phyloP scores from a whole-genome alignment of 1,140 invertebrate genomes.

The Drosophila trapezifrons region DNA sequence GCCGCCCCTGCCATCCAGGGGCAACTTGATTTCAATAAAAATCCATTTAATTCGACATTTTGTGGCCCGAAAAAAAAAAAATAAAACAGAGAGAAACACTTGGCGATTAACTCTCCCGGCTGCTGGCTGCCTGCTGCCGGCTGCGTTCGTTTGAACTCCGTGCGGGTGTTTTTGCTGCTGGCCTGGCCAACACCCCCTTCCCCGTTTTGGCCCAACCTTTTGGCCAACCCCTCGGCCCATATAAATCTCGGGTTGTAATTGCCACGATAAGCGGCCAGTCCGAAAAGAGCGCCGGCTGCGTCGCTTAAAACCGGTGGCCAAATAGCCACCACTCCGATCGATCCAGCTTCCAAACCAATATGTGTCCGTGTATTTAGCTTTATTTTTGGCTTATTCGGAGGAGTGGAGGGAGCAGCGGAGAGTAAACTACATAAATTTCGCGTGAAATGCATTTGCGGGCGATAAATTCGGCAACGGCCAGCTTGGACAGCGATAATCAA shows the following conservation, averaged over 20 bases:
- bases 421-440: constrained; percentile 78
- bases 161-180: constrained; percentile 66
- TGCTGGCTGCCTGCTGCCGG: constrained; percentile 70
- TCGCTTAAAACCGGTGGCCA: constrained; percentile 78
- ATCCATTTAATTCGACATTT: constrained; percentile 81
- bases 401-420: neutral
- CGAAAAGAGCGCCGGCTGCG: constrained; percentile 52
- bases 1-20: neutral
- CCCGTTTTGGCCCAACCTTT: constrained; percentile 1
- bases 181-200: constrained; percentile 4
- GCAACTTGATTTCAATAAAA: constrained; percentile 79
- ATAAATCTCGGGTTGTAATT: constrained; percentile 81
- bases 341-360: constrained; percentile 40
- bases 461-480: constrained; percentile 77
- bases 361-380: constrained; percentile 37
- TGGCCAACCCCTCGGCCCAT: constrained; percentile 43
- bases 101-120: constrained; percentile 75
- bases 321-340: constrained; percentile 46
- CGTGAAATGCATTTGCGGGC: constrained; percentile 77
- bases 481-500: constrained; percentile 73
- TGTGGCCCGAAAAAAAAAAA: constrained; percentile 63
- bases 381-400: constrained; percentile 1
- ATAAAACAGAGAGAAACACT: constrained; percentile 53
- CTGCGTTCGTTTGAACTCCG: constrained; percentile 76
- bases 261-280: constrained; percentile 67